Conservation (phyloP, 2,113 vertebrate species). For the Sebastes schlegelii region DNA sequence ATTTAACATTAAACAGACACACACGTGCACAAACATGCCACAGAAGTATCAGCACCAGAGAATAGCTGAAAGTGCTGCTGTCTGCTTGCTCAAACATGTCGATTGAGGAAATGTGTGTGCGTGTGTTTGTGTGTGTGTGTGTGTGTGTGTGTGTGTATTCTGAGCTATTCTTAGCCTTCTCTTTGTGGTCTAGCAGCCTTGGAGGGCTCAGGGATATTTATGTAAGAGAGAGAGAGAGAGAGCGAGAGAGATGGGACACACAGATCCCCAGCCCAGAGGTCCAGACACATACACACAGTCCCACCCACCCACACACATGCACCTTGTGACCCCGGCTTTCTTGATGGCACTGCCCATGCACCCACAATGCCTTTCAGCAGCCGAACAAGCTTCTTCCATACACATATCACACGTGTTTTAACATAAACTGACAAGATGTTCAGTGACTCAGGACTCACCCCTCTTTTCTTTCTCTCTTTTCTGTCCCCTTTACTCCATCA, state of each 20-base stretch:
- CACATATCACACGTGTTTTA: constrained; percentile 40
- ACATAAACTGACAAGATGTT: constrained; percentile 52
- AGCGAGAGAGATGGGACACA: constrained; percentile 43
- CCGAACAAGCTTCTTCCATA: constrained; percentile 39
- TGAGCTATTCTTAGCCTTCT: constrained; percentile 70
- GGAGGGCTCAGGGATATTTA: constrained; percentile 70
- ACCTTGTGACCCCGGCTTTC: constrained; percentile 34
- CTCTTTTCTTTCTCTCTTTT: constrained; percentile 16
- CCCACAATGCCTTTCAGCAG: constrained; percentile 43
- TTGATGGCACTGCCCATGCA: constrained; percentile 19
- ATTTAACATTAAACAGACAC: constrained; percentile 46
- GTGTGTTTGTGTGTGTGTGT: constrained; percentile 36
- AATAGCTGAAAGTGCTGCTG: constrained; percentile 28
- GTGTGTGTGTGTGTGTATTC: constrained; percentile 39
- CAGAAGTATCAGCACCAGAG: constrained; percentile 13
- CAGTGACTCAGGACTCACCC: constrained; percentile 38
- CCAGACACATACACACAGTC: neutral
- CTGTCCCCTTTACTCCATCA: constrained; percentile 33
- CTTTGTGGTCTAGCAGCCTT: constrained; percentile 68
- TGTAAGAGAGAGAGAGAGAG: constrained; percentile 53
- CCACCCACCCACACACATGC: neutral
- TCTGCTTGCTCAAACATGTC: constrained; percentile 53
- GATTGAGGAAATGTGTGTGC: constrained; percentile 51
- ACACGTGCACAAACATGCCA: constrained; percentile 31
- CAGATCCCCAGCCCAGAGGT: constrained; percentile 59